These are phyloP conservation scores for Sinella curviseta DNA, from an alignment of 1,140 invertebrate species.

Conservation along the genomic window DNA sequence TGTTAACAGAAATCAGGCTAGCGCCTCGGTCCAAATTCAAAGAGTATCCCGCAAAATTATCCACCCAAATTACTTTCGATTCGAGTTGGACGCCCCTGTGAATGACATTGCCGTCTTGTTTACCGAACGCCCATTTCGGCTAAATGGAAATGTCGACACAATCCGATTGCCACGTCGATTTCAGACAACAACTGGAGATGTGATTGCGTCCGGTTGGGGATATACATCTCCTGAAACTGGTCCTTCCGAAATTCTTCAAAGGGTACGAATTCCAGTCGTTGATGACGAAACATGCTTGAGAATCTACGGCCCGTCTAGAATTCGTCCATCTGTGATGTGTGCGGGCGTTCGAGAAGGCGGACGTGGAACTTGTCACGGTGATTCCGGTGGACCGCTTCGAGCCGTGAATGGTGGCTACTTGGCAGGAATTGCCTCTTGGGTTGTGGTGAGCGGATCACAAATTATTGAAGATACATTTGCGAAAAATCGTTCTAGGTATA, in stretches of 20 bases:
- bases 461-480: too few species aligned
- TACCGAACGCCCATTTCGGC: not conserved
- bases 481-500: too few species aligned
- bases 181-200: not conserved
- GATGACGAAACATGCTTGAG: not conserved
- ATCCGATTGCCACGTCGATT: not conserved
- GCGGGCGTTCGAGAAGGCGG: not conserved
- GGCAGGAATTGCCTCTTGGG: not conserved
- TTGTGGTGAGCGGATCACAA: too few species aligned
- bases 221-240: not conserved
- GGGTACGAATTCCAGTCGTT: not conserved
- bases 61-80: not conserved
- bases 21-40: constrained; percentile 15
- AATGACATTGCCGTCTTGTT: not conserved
- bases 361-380: not conserved
- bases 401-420: not conserved
- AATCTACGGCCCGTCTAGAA: not conserved
- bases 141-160: not conserved
- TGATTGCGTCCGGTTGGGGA: not conserved
- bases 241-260: not conserved
- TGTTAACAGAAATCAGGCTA: constrained; percentile 2
- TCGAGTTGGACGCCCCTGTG: too few species aligned
- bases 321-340: not conserved
- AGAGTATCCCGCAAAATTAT: not conserved
- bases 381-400: not conserved